Conservation (phyloP, 2,888 invertebrate genomes). For the Molorchus minor region DNA sequence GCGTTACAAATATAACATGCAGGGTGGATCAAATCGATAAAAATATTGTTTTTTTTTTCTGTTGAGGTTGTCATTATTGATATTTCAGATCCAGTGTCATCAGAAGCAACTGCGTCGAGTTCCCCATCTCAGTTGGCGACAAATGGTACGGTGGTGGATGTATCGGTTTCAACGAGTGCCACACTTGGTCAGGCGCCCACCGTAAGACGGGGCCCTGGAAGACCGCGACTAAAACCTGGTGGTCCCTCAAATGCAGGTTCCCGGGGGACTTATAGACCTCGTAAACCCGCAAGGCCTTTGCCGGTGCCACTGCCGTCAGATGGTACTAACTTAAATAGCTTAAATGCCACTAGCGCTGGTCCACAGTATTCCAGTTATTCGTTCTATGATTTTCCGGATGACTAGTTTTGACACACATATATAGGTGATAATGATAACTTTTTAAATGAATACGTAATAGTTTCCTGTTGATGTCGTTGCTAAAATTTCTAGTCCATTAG, state of each 20-base stretch:
- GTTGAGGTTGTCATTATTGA: not conserved
- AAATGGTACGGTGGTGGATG: slow-evolving; percentile 41
- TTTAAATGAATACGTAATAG: no score
- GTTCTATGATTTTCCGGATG: slow-evolving; percentile 57
- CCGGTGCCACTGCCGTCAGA: slow-evolving; percentile 61
- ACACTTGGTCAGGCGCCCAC: slow-evolving; percentile 47
- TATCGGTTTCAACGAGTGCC: slow-evolving; percentile 17
- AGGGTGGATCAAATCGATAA: no score
- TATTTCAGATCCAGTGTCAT: slow-evolving; percentile 33
- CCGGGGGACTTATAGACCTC: slow-evolving; percentile 67
- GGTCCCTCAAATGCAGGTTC: slow-evolving; percentile 73
- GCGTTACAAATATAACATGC: no score
- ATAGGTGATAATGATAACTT: no score
- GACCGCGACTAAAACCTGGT: slow-evolving; percentile 73
- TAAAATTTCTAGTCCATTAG: no score
- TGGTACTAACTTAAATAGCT: slow-evolving; percentile 46
- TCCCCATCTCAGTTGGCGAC: slow-evolving; percentile 43
- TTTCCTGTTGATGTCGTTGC: no score
- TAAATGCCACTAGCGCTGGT: slow-evolving; percentile 40
- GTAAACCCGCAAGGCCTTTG: slow-evolving; percentile 66
- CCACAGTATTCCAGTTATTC: slow-evolving; percentile 54
- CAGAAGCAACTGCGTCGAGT: slow-evolving; percentile 38
- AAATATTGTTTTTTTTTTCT: not conserved
- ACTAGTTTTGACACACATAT: no score
- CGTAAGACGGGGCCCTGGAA: slow-evolving; percentile 72